phyloP scores from a whole-genome alignment of 2,797 vertebrate species.

The Selene dorsalis region DNA sequence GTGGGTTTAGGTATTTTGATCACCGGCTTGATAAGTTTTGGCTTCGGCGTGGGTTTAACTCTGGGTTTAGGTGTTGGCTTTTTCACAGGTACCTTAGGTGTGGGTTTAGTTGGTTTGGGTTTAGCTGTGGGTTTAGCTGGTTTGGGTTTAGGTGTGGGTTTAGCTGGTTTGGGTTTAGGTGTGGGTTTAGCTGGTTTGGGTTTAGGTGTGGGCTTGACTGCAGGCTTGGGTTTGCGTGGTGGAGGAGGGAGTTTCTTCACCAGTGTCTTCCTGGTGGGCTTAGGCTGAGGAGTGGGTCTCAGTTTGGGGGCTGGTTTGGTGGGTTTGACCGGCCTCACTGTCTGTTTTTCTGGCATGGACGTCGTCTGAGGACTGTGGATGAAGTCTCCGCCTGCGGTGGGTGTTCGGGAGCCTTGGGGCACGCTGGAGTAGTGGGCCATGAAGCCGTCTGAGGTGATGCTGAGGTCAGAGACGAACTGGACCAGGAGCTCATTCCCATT shows the following conservation, averaged over 20 bases:
- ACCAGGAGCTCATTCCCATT: conserved; percentile 90
- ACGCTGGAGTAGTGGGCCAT: conserved; percentile 86
- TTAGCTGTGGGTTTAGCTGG: conserved; percentile 44
- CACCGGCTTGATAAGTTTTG: conserved; percentile 66
- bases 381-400: conserved; percentile 78
- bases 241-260: conserved; percentile 64
- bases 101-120: conserved; percentile 53
- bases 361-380: conserved; percentile 70
- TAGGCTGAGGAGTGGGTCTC: conserved; percentile 25
- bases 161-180: conserved; percentile 53
- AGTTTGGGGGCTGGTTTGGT: conserved; percentile 49
- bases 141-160: conserved; percentile 51
- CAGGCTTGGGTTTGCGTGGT: conserved; percentile 66
- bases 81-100: conserved; percentile 58
- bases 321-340: conserved; percentile 43
- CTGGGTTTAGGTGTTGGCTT: conserved; percentile 64
- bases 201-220: conserved; percentile 46
- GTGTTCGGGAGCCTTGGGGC: conserved; percentile 76
- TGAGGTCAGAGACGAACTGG: conserved; percentile 94
- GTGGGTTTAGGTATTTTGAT: conserved; percentile 70
- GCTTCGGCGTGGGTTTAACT: conserved; percentile 44
- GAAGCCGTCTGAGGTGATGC: conserved; percentile 92
- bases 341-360: conserved; percentile 45
- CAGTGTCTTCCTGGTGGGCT: conserved; percentile 59
- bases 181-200: conserved; percentile 53